Conservation (phyloP, 1,140 invertebrate species). For the Drosophila mayri region DNA sequence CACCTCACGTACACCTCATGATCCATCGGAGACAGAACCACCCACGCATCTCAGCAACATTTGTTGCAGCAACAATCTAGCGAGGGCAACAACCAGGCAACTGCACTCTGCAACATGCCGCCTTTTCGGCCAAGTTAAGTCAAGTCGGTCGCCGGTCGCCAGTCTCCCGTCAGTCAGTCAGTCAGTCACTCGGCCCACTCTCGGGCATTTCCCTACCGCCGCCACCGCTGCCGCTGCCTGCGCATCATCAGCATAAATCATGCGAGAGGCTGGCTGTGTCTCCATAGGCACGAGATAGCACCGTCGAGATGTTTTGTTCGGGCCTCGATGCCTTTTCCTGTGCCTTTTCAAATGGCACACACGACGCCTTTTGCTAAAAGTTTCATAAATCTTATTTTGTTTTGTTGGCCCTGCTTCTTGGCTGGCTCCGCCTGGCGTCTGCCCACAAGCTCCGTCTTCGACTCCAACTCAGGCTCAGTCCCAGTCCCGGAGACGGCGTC, state of each 20-base stretch:
- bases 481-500: conserved; percentile 56
- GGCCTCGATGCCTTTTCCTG: conserved; percentile 40
- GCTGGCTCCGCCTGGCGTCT: conserved; percentile 56
- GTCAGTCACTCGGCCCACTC: conserved; percentile 44
- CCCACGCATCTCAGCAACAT: conserved; percentile 50
- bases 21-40: conserved; percentile 67
- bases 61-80: conserved; percentile 62
- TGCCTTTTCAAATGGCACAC: conserved; percentile 62
- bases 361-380: conserved; percentile 79
- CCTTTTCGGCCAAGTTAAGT: conserved; percentile 25
- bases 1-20: conserved; percentile 49
- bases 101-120: conserved; percentile 1
- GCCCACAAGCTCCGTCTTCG: conserved; percentile 44
- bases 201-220: conserved; percentile 29
- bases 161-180: conserved; percentile 27
- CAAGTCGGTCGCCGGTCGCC: conserved; percentile 7
- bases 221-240: conserved; percentile 19
- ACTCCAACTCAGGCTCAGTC: conserved; percentile 22
- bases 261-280: conserved; percentile 43
- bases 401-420: conserved; percentile 54
- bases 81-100: conserved; percentile 12
- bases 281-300: conserved; percentile 38
- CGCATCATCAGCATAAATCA: conserved; percentile 82
- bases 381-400: conserved; percentile 81
- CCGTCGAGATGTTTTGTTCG: conserved; percentile 34